Base-by-base conservation (phyloP, 2,797 vertebrate species). In the Myotis planiceps region DNA sequence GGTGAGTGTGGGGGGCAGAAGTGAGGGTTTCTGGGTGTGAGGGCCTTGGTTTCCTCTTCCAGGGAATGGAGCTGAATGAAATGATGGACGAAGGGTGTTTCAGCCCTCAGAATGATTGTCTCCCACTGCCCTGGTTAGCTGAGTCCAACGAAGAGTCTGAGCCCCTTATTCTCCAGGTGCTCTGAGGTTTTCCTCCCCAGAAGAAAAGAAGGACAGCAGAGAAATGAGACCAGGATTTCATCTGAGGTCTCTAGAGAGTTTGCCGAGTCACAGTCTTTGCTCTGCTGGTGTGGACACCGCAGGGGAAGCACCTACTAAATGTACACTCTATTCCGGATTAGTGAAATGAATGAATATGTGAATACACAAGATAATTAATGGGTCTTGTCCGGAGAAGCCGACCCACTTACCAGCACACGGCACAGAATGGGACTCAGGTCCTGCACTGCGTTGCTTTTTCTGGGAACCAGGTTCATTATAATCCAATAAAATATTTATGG, bases 401-500 rank as follows among this genome's bases (percentile, higher is more conserved):
- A 34, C 18, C 34, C 21, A 34, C 55, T 75, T 5, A 74, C 51
- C 12, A 80, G 80, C 16, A 2, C 10, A 21, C 15, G 21, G 3
- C 29, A 32, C 23, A 68, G 32, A 45, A 32, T 3, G 21, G 58
- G 45, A 13, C 4, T 89, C 13, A 0, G 2, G 21, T 27, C 37
- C 45, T 23, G 21, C 37, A 37, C 8, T 23, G 12, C 21, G 10
- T 19, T 51, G 39, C 58, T 90, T 80, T 85, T 69, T 32, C 84
- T 51, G 47, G 72, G 47, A 79, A 66, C 34, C 14, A 19, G 68
- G 5, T 60, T 96, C 58, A 39, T 95, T 78, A 90, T 32, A 92
- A 92, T 27, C 25, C 14, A 75, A 37, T 65, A 74, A 96, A 97
- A 72, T 85, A 91, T 86, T 80, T 55, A 88, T 6, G 21, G 21